Evolutionary conservation across 2,797 vertebrate genomes (phyloP).

Genomic region (Melanotaenia maccullochi): DNA sequence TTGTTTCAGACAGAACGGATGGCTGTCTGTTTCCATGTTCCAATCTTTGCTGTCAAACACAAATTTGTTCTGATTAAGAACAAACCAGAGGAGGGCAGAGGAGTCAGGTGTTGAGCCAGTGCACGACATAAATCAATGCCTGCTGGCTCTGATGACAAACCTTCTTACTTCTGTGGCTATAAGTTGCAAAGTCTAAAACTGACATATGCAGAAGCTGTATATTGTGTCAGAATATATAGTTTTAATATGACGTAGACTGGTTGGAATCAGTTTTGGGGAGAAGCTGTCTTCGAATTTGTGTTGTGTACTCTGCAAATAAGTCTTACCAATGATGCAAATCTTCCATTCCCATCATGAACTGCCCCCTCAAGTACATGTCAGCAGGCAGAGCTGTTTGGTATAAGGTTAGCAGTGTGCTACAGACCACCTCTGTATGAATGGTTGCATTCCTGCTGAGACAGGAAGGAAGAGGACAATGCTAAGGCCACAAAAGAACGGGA

Average conservation of each 20-base stretch:
- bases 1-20: constrained; percentile 13
- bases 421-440: constrained; percentile 47
- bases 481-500: constrained; percentile 66
- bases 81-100: not conserved
- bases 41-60: constrained; percentile 34
- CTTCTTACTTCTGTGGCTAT: constrained; percentile 4
- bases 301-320: not conserved
- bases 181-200: not conserved
- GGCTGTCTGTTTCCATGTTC: not conserved
- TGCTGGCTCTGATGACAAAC: constrained; percentile 20
- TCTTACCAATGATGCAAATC: not conserved
- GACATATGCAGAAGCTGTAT: not conserved
- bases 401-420: constrained; percentile 18
- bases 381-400: constrained; percentile 10
- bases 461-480: constrained; percentile 55
- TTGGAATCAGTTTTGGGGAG: not conserved
- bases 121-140: constrained; percentile 16
- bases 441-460: constrained; percentile 60
- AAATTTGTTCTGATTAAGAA: constrained; percentile 24
- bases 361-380: constrained; percentile 24
- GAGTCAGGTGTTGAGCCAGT: constrained; percentile 40
- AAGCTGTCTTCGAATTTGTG: not conserved
- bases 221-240: not conserved
- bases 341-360: not conserved
- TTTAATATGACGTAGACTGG: not conserved